Conservation (phyloP, 2,113 vertebrate genomes). For the Chlorodrepanis virens region DNA sequence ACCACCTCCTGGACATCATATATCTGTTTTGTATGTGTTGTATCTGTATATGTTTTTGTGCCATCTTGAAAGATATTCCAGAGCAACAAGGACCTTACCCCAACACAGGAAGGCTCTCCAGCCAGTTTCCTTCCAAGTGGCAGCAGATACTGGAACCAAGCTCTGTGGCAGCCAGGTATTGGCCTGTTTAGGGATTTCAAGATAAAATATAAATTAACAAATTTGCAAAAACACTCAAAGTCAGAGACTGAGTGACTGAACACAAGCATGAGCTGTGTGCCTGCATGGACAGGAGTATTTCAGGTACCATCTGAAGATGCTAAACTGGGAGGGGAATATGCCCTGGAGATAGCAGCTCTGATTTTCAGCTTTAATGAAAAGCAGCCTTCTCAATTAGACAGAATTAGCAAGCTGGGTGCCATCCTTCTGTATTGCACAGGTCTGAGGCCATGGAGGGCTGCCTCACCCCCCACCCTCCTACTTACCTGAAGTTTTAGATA, state of each 20-base stretch:
- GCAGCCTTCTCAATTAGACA: not conserved
- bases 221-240: not conserved
- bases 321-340: not conserved
- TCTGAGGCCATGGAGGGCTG: not conserved
- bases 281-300: not conserved
- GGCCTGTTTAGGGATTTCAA: not conserved
- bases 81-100: not conserved
- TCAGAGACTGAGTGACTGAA: not conserved
- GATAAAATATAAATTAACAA: not conserved
- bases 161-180: not conserved
- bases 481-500: not conserved
- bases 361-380: not conserved
- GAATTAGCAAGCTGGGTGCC: not conserved
- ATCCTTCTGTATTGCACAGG: not conserved
- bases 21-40: not conserved
- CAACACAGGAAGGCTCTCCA: not conserved
- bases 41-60: not conserved
- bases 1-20: not conserved
- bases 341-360: not conserved
- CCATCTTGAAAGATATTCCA: not conserved
- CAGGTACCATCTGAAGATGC: not conserved
- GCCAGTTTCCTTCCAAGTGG: not conserved
- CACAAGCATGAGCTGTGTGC: not conserved
- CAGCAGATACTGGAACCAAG: not conserved
- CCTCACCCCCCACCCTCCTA: rapidly evolving